These are phyloP conservation scores for Anthophora plumipes DNA, from an alignment of 2,888 invertebrate genomes.

Conservation along the genomic window DNA sequence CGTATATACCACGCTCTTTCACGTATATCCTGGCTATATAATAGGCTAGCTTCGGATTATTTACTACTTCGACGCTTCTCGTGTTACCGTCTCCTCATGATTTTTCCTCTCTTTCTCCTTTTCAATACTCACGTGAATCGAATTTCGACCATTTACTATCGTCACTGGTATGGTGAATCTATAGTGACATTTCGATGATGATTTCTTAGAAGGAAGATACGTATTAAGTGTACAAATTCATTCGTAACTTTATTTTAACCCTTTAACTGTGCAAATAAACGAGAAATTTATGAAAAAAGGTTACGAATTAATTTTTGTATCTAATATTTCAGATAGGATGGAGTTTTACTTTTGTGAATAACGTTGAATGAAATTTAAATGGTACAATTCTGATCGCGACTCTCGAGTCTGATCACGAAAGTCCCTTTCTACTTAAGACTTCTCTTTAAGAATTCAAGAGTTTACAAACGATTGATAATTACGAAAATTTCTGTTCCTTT, in stretches of 20 bases:
- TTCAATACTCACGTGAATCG: background rate
- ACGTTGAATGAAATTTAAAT: no score
- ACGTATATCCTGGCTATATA: slow-evolving; percentile 63
- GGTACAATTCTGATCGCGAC: background rate
- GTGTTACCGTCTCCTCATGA: slow-evolving; percentile 36
- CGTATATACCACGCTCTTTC: slow-evolving; percentile 68
- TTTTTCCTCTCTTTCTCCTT: slow-evolving; percentile 16
- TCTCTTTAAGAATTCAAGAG: background rate
- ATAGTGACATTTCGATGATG: no score
- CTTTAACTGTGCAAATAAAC: no score
- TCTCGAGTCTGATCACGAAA: background rate
- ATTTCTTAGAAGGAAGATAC: background rate
- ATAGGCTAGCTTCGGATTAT: slow-evolving; percentile 72
- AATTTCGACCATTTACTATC: background rate
- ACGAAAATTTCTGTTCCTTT: background rate
- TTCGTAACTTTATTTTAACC: no score
- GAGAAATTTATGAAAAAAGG: no score
- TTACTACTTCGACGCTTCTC: slow-evolving; percentile 62
- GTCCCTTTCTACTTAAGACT: background rate
- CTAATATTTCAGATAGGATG: no score
- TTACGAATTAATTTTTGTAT: no score
- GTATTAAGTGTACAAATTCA: no score
- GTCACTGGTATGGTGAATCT: background rate
- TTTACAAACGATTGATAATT: no score
- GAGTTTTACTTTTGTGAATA: no score